A percentile compares a stretch with the other conserved stretches of the same genome.
Conservation (phyloP, 2,113 vertebrate genomes). For the Gopherus flavomarginatus region DNA sequence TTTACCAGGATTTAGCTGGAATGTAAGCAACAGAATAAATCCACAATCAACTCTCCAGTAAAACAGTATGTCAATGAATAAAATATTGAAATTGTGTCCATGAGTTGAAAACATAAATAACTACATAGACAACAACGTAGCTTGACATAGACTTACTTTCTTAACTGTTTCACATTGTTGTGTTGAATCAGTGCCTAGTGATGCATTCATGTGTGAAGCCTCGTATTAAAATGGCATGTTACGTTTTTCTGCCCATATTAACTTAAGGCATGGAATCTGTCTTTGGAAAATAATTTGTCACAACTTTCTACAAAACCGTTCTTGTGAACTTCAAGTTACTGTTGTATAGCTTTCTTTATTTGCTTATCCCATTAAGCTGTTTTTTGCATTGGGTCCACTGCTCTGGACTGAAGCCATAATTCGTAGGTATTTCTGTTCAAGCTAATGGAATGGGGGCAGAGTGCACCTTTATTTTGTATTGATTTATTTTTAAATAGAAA, state of each 20-base stretch:
- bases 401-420: slow-evolving; percentile 5
- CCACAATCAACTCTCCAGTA: not conserved
- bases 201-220: not conserved
- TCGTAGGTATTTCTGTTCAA: not conserved
- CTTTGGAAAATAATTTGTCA: not conserved
- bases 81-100: not conserved
- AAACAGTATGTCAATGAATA: not conserved
- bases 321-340: not conserved
- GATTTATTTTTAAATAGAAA: not conserved
- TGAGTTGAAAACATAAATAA: not conserved
- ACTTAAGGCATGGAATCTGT: not conserved
- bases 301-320: not conserved
- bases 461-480: not conserved
- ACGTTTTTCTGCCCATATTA: not conserved
- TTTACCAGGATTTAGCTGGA: not conserved
- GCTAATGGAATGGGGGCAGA: not conserved
- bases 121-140: too few relatives aligned
- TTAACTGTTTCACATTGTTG: not conserved
- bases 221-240: not conserved
- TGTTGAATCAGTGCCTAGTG: not conserved
- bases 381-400: not conserved
- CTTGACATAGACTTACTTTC: not conserved
- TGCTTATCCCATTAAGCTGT: not conserved
- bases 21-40: not conserved
- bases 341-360: not conserved